phyloP scores from a whole-genome alignment of 2,113 vertebrate genomes.

The Thalassarche chlororhynchos region DNA sequence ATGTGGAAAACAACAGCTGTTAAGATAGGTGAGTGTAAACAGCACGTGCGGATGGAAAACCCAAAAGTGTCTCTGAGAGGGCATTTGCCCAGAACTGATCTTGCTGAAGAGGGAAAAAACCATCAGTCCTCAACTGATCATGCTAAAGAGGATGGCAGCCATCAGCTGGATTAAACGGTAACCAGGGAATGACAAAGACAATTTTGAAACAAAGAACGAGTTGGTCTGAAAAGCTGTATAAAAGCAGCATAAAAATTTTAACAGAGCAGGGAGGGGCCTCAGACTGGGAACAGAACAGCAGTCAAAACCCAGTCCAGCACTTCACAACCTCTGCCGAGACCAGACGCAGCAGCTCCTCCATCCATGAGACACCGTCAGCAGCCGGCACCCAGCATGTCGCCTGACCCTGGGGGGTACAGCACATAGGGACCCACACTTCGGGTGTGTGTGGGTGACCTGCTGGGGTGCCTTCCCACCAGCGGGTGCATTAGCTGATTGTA shows the following conservation, averaged over 20 bases:
- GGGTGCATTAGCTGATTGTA: neutral
- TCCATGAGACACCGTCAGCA: neutral
- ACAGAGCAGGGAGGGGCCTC: neutral
- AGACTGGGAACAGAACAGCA: neutral
- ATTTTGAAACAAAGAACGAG: neutral
- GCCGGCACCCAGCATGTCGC: rapidly evolving
- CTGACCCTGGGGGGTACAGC: neutral
- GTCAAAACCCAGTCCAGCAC: neutral
- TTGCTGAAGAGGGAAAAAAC: neutral
- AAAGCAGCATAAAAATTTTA: neutral
- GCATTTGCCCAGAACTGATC: neutral
- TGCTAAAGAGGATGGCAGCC: neutral
- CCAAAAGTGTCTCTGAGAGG: neutral
- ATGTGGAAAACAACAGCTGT: neutral
- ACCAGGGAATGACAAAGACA: neutral
- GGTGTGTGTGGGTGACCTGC: neutral
- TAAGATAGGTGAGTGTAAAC: neutral
- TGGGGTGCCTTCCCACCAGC: neutral
- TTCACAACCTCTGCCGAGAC: neutral
- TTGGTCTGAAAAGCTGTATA: neutral
- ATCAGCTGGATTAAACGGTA: neutral
- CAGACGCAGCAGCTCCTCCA: neutral
- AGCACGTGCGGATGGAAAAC: neutral
- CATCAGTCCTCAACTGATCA: neutral
- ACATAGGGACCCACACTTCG: neutral